Percentiles rank a stretch among this genome's conserved stretches.
phyloP scores from a whole-genome alignment of 2,797 vertebrate genomes.

The Iguana delicatissima region DNA sequence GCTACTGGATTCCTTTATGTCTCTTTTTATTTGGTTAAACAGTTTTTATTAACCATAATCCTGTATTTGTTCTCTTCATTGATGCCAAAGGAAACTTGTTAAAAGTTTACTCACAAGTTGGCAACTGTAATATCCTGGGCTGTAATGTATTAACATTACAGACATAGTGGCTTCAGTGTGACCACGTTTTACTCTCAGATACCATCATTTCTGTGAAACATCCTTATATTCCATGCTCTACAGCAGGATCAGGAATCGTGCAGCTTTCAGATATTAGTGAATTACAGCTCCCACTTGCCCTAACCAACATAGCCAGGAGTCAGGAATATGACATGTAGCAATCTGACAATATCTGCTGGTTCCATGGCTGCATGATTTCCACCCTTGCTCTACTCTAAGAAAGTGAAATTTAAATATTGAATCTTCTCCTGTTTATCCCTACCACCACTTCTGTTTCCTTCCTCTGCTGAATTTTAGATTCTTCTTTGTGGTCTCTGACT shows the following conservation, averaged over 20 bases:
- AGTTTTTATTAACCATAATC: neutral
- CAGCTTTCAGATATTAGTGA: no score
- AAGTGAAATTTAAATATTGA: neutral
- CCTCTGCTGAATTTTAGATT: no score
- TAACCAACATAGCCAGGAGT: no score
- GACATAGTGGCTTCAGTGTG: conserved; percentile 20
- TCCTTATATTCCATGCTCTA: neutral
- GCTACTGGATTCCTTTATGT: no score
- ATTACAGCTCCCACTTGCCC: no score
- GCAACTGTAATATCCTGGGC: neutral
- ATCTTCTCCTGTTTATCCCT: neutral
- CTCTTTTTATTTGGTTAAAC: neutral
- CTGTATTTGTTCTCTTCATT: neutral
- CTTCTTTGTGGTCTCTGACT: no score
- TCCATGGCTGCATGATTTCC: no score
- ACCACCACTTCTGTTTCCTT: neutral
- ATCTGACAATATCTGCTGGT: no score
- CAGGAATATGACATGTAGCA: no score
- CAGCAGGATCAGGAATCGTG: no score
- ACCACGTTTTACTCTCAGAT: neutral
- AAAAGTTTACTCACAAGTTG: neutral
- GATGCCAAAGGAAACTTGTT: neutral
- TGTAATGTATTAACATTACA: neutral
- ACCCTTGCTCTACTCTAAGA: neutral
- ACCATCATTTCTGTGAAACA: neutral